Evolutionary conservation across 1,140 invertebrate genomes (phyloP).

Genomic region (Ganaspis sp.): DNA sequence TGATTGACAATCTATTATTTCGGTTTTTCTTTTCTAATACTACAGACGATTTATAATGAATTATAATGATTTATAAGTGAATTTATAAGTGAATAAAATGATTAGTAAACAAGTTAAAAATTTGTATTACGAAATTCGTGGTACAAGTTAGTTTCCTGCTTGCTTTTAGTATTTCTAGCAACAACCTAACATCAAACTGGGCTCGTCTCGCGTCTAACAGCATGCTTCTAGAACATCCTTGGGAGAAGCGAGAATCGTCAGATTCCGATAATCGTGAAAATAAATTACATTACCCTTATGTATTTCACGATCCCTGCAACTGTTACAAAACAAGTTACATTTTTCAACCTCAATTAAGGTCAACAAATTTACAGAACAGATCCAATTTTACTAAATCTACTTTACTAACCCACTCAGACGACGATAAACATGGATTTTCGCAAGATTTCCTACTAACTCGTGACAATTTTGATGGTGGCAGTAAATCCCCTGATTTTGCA

Average conservation of each 20-base stretch:
- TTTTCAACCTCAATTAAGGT: slow-evolving; percentile 36
- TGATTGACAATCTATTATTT: background rate
- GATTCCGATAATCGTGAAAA: slow-evolving; percentile 44
- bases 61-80: background rate
- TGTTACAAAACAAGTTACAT: slow-evolving; percentile 53
- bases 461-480: slow-evolving; percentile 51
- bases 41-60: too few relatives aligned
- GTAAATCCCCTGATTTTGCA: slow-evolving; percentile 42
- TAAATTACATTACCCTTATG: slow-evolving; percentile 47
- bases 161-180: slow-evolving; percentile 67
- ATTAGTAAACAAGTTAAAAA: background rate
- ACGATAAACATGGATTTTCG: slow-evolving; percentile 55
- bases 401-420: slow-evolving; percentile 48
- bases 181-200: slow-evolving; percentile 66
- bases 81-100: background rate
- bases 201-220: slow-evolving; percentile 68
- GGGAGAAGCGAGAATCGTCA: slow-evolving; percentile 49
- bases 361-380: background rate
- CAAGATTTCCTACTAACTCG: slow-evolving; percentile 63
- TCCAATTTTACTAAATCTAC: too few relatives aligned
- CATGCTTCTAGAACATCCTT: slow-evolving; percentile 66
- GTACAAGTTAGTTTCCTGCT: slow-evolving; percentile 36
- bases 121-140: background rate
- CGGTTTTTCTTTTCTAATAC: background rate
- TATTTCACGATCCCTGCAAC: slow-evolving; percentile 52